Evolutionary conservation across 2,888 invertebrate genomes (phyloP).

Genomic region (Chironomus tentans): DNA sequence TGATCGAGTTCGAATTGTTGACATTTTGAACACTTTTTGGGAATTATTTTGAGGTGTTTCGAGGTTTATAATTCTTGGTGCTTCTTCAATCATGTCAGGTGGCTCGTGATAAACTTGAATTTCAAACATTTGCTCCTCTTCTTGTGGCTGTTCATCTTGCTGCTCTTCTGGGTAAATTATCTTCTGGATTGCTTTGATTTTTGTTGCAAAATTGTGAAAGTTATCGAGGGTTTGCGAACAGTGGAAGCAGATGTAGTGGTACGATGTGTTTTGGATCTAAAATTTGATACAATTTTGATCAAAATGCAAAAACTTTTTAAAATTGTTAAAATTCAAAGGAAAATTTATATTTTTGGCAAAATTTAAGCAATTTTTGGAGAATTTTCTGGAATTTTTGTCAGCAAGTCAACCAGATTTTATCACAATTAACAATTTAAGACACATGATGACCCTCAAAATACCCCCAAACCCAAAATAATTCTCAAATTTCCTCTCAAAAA

Average conservation of each 20-base stretch:
- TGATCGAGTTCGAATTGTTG: background rate
- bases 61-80: background rate
- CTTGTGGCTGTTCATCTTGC: background rate
- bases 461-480: too few relatives aligned
- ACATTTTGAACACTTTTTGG: background rate
- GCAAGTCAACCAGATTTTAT: too few relatives aligned
- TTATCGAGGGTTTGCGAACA: constrained; percentile 16
- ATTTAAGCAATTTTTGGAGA: too few relatives aligned
- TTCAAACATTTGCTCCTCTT: background rate
- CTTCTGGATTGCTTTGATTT: constrained; percentile 6
- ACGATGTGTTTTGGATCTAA: background rate
- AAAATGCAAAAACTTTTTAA: background rate
- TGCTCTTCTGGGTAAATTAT: background rate
- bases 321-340: too few relatives aligned
- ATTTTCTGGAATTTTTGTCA: too few relatives aligned
- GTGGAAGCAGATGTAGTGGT: constrained; percentile 1
- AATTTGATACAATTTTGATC: background rate
- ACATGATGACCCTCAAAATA: background rate
- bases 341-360: too few relatives aligned
- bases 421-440: too few relatives aligned
- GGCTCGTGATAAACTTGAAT: background rate
- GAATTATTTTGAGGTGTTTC: background rate
- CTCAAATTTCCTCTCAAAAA: background rate
- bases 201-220: constrained; percentile 9
- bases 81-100: background rate